Evolutionary conservation across 2,113 vertebrate species (phyloP).

Genomic region (Thunnus thynnus): DNA sequence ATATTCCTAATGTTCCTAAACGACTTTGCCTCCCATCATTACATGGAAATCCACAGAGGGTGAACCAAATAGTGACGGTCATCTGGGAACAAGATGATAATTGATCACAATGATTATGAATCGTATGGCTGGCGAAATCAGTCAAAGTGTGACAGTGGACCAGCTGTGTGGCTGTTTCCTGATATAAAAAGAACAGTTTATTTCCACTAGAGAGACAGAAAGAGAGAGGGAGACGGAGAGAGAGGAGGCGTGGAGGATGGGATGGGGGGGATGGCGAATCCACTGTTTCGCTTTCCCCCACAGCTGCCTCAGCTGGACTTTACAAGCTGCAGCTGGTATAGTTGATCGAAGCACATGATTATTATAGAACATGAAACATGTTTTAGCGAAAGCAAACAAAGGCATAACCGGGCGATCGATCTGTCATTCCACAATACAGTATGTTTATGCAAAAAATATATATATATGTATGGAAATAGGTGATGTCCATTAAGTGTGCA

Average conservation of each 20-base stretch:
- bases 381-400: conserved; percentile 65
- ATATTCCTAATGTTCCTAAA: conserved; percentile 33
- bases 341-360: conserved; percentile 68
- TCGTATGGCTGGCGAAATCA: conserved; percentile 54
- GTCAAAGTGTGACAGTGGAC: conserved; percentile 69
- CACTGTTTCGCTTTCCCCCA: conserved; percentile 53
- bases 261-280: conserved; percentile 28
- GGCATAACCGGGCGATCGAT: conserved; percentile 40
- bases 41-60: conserved; percentile 41
- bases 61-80: conserved; percentile 58
- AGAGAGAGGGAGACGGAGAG: conserved; percentile 11
- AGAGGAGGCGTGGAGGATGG: conserved; percentile 48
- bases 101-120: conserved; percentile 76
- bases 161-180: conserved; percentile 74
- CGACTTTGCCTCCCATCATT: conserved; percentile 31
- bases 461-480: not conserved
- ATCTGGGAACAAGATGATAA: conserved; percentile 72
- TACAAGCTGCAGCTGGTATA: conserved; percentile 70
- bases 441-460: not conserved
- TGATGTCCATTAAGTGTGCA: not conserved
- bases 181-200: conserved; percentile 68
- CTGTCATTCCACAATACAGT: conserved; percentile 17
- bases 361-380: conserved; percentile 58
- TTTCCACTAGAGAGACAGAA: conserved; percentile 53
- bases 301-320: conserved; percentile 68